phyloP scores from a whole-genome alignment of 2,888 invertebrate genomes.

The Liodrosophila aerea region DNA sequence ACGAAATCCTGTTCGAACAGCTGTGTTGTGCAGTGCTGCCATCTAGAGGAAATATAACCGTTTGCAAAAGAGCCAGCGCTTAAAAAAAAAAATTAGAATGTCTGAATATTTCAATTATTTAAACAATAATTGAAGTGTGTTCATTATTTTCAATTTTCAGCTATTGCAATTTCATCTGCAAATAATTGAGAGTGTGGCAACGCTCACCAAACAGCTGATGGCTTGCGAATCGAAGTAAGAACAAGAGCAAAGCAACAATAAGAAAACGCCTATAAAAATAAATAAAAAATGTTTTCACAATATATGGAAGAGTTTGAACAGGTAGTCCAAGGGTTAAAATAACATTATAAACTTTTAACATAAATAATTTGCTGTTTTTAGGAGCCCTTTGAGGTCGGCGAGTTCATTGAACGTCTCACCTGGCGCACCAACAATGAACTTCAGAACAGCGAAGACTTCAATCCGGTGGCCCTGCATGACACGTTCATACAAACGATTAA shows the following conservation, averaged over 20 bases:
- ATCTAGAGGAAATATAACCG: background rate
- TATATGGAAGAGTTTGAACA: slow-evolving; percentile 94
- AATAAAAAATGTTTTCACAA: slow-evolving; percentile 88
- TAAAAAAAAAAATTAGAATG: too few species aligned
- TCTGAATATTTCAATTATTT: too few species aligned
- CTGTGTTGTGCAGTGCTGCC: slow-evolving; percentile 18
- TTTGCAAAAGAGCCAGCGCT: too few species aligned
- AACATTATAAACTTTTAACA: background rate
- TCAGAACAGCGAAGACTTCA: slow-evolving; percentile 87
- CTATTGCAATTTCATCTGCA: too few species aligned
- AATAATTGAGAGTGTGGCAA: slow-evolving; percentile 21
- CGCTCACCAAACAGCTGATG: slow-evolving; percentile 26
- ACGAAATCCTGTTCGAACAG: too few species aligned
- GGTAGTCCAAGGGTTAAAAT: slow-evolving; percentile 82
- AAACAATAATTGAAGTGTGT: too few species aligned
- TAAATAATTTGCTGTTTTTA: slow-evolving; percentile 76
- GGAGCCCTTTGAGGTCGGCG: slow-evolving; percentile 98
- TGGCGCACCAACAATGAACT: slow-evolving; percentile 93
- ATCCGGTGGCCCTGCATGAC: slow-evolving; percentile 93
- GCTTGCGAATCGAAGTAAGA: slow-evolving; percentile 1
- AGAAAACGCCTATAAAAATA: slow-evolving; percentile 51
- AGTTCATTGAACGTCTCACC: slow-evolving; percentile 98
- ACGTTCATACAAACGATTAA: slow-evolving; percentile 97
- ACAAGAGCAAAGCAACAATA: slow-evolving; percentile 25
- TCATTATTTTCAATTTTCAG: too few species aligned